Evolutionary conservation across 2,888 invertebrate species (phyloP), one percentile per base, ranked within the genome.

Genomic region (Coelopa pilipes): DNA sequence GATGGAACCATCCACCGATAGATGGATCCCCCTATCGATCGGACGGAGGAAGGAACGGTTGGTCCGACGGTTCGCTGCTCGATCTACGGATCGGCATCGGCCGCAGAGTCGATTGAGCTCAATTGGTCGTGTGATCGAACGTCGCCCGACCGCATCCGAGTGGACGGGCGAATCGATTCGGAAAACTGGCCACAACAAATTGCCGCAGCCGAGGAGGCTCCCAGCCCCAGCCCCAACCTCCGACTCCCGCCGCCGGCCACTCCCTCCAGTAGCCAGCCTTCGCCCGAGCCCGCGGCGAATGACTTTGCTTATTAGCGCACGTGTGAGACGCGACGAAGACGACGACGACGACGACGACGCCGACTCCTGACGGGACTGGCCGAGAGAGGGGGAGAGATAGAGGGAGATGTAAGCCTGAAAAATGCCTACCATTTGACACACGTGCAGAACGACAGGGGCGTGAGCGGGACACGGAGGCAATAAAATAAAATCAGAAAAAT

Each of bases 101-200:
- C 34, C 34, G 7, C 34, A 34, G 34, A 34, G 34, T 65, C 65
- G 71, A 63, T 60, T 60, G 66, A 66, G 66, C 19, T 70, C 70
- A 57, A 59, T 70, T 57, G 68, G 55, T 55, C 70, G 70, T 70
- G 47, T 59, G 59, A 57, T 57, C 70, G 60, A 59, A 15, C 17
- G 19, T 50, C 50, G 49, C 24, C 46, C 19, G 13, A 21, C 4
- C 50, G 66, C 19, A 34, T 34, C 34, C 62, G n/a, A 34, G 62
- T 62, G 15, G 62, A 15, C 13, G 34, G 21, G 62, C 34, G 34
- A 34, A 34, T 34, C 34, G 24, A 5, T 62, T 45, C 15, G 12
- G 13, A 34, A 62, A 45, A 62, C n/a, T 24, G 19, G 49, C 66
- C 46, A 12, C 47, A 15, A 66, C 66, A 66, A 19, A 66, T 49